A percentile compares a stretch with the other conserved stretches of the same genome.
Evolutionary conservation across 2,888 invertebrate genomes (phyloP).

Genomic region (Mycogona germanica): DNA sequence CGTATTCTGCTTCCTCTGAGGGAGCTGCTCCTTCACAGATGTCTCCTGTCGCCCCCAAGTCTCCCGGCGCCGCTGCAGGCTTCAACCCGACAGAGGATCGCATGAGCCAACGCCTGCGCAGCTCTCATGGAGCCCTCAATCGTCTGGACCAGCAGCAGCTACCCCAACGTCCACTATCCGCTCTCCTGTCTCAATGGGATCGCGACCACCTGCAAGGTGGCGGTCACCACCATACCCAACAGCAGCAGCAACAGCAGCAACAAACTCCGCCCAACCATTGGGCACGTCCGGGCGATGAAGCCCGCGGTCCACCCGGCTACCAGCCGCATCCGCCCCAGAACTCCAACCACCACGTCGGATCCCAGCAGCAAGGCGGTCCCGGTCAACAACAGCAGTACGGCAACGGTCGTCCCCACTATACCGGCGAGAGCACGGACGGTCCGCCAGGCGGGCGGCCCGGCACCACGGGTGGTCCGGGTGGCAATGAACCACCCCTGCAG

Average conservation of each 20-base stretch:
- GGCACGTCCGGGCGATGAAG: not conserved
- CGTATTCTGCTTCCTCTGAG: constrained; percentile 30
- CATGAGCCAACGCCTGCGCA: constrained; percentile 19
- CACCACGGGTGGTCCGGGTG: too few relatives aligned
- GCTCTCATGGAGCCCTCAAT: constrained; percentile 26
- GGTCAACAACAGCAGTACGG: not conserved
- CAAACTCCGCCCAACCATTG: not conserved
- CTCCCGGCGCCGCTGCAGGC: constrained; percentile 29
- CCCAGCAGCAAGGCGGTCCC: not conserved
- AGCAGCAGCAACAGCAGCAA: constrained; percentile 8
- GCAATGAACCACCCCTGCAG: too few relatives aligned
- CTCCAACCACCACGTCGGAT: not conserved
- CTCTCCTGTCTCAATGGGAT: constrained; percentile 24
- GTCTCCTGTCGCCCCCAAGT: constrained; percentile 41
- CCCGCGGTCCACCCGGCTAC: not conserved
- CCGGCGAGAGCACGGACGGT: not conserved
- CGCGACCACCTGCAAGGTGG: constrained; percentile 24
- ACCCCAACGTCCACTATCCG: constrained; percentile 24
- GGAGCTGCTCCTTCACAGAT: constrained; percentile 24
- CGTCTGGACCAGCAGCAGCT: constrained; percentile 18
- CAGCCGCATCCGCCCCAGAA: not conserved
- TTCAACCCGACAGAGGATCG: constrained; percentile 11
- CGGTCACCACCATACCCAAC: constrained; percentile 7
- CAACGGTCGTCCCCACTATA: too few relatives aligned
- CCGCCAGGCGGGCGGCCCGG: not conserved